Percentiles rank a stretch among this genome's conserved stretches.
phyloP scores from a whole-genome alignment of 2,113 vertebrate genomes.

The Himantopus leucocephalus region DNA sequence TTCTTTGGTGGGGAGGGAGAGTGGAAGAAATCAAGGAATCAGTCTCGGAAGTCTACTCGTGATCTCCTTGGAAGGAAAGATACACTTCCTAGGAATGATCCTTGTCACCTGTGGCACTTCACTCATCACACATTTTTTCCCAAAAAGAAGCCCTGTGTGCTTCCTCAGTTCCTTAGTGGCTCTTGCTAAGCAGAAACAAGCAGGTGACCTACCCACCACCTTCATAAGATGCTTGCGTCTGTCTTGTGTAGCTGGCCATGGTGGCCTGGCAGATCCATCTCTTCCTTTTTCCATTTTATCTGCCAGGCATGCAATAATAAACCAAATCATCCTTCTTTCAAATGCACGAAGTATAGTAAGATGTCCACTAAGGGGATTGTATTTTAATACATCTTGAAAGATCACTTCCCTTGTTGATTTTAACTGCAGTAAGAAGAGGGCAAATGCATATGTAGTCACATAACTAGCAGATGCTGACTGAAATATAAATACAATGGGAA shows the following conservation, averaged over 20 bases:
- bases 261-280: background rate
- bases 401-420: background rate
- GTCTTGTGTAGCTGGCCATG: background rate
- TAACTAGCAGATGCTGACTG: background rate
- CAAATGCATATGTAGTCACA: background rate
- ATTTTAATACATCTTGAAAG: slow-evolving; percentile 1
- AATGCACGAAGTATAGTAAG: background rate
- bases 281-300: background rate
- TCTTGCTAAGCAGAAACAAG: background rate
- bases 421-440: background rate
- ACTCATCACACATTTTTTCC: background rate
- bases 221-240: background rate
- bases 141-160: background rate
- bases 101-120: background rate
- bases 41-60: background rate
- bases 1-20: background rate
- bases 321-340: background rate
- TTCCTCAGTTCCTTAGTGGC: background rate
- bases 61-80: background rate
- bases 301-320: background rate
- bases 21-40: background rate
- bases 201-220: background rate
- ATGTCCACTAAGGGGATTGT: background rate
- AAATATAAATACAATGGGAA: background rate
- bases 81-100: background rate